Evolutionary conservation across 2,888 invertebrate genomes (phyloP).

Genomic region (Periphyllus acericola): DNA sequence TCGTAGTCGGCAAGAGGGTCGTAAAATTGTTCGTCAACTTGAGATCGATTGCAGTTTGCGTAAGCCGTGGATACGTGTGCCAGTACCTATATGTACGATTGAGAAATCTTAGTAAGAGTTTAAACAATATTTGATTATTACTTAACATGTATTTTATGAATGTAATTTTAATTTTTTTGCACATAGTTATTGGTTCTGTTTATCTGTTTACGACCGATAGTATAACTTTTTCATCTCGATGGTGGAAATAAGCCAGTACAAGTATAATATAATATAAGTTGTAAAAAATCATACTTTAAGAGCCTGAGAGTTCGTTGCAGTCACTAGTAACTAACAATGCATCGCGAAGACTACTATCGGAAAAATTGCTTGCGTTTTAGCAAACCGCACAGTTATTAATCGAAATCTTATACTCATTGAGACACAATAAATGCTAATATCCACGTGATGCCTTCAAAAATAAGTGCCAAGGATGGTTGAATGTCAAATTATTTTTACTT

Average conservation of each 20-base stretch:
- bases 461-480: too few relatives aligned
- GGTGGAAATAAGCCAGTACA: not conserved
- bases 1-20: conserved; percentile 67
- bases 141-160: not conserved
- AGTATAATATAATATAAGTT: not conserved
- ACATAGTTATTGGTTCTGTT: too few relatives aligned
- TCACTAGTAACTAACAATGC: too few relatives aligned
- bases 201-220: not conserved
- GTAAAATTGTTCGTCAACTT: conserved; percentile 68
- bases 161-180: too few relatives aligned
- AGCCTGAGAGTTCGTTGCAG: not conserved
- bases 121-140: not conserved
- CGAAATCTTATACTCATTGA: too few relatives aligned
- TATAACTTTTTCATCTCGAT: not conserved
- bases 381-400: too few relatives aligned
- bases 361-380: too few relatives aligned
- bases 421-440: too few relatives aligned
- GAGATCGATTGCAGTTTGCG: conserved; percentile 66
- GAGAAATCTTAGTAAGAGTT: not conserved
- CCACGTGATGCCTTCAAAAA: too few relatives aligned
- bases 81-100: conserved; percentile 42
- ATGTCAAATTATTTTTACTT: too few relatives aligned
- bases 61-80: conserved; percentile 69
- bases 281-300: not conserved
- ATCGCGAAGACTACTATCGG: too few relatives aligned